Conservation (phyloP, 2,888 invertebrate genomes). For the Dynastes grantii region DNA sequence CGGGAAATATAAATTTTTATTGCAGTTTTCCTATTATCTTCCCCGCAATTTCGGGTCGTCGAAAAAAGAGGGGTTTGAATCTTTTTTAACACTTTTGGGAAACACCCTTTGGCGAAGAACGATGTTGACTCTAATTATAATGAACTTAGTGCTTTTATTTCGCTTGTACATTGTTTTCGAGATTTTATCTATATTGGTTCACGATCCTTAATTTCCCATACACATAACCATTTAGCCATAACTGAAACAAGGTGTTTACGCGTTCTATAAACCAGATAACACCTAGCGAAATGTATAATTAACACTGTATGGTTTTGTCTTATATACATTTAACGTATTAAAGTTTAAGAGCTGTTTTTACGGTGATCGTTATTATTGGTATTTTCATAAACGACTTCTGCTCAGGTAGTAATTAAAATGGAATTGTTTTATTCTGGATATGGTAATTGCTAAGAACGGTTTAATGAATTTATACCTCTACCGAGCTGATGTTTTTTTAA, state of each 20-base stretch:
- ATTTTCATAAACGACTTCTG: constrained; percentile 4
- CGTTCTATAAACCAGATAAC: constrained; percentile 48
- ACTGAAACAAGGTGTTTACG: constrained; percentile 50
- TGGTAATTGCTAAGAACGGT: background rate
- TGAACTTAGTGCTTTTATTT: constrained; percentile 58
- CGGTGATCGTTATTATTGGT: constrained; percentile 16
- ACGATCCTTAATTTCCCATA: constrained; percentile 56
- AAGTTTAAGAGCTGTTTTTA: constrained; percentile 8
- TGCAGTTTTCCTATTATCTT: background rate
- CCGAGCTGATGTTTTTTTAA: no score
- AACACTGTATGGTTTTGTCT: constrained; percentile 26
- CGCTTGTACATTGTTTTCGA: constrained; percentile 59
- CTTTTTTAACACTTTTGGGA: constrained; percentile 20
- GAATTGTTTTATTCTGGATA: constrained; percentile 3
- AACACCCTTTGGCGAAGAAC: constrained; percentile 21
- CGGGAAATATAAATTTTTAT: constrained; percentile 25
- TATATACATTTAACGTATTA: constrained; percentile 33
- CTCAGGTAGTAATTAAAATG: background rate
- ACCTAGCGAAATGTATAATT: constrained; percentile 46
- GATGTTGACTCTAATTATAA: constrained; percentile 55
- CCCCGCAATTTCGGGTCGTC: background rate
- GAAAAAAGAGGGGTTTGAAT: constrained; percentile 27
- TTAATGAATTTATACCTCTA: no score
- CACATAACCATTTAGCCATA: constrained; percentile 50
- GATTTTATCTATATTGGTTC: constrained; percentile 52